Conservation (phyloP, 2,797 vertebrate species). For the Rhinichthys osculus region DNA sequence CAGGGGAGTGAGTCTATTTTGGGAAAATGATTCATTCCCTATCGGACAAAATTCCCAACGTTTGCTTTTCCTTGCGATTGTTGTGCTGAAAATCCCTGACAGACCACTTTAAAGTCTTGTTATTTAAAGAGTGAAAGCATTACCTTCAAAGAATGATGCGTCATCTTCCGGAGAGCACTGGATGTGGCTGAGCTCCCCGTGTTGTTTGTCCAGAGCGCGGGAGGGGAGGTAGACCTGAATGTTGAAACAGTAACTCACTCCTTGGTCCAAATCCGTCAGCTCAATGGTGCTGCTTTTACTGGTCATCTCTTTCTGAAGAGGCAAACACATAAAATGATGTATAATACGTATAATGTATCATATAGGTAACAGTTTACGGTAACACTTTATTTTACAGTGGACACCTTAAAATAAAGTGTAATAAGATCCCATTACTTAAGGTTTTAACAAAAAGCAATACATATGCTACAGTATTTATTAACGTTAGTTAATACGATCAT, state of each 20-base stretch:
- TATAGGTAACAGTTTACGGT: not conserved
- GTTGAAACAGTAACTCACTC: conserved; percentile 86
- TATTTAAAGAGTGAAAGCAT: conserved; percentile 13
- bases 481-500: not conserved
- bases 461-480: too few relatives aligned
- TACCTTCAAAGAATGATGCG: conserved; percentile 71
- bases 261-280: conserved; percentile 75
- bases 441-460: too few relatives aligned
- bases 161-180: conserved; percentile 65
- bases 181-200: conserved; percentile 75
- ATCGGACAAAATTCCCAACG: not conserved
- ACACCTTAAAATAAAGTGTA: not conserved
- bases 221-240: conserved; percentile 79
- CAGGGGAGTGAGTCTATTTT: conserved; percentile 34
- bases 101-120: not conserved
- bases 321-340: not conserved
- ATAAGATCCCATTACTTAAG: not conserved
- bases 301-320: conserved; percentile 77
- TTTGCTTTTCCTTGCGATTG: not conserved
- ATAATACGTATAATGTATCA: not conserved
- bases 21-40: conserved; percentile 7
- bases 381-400: not conserved
- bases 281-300: conserved; percentile 73
- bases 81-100: conserved; percentile 11
- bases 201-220: conserved; percentile 70